Evolutionary conservation across 2,888 invertebrate genomes (phyloP).

Genomic region (Linnaemya vulpina): DNA sequence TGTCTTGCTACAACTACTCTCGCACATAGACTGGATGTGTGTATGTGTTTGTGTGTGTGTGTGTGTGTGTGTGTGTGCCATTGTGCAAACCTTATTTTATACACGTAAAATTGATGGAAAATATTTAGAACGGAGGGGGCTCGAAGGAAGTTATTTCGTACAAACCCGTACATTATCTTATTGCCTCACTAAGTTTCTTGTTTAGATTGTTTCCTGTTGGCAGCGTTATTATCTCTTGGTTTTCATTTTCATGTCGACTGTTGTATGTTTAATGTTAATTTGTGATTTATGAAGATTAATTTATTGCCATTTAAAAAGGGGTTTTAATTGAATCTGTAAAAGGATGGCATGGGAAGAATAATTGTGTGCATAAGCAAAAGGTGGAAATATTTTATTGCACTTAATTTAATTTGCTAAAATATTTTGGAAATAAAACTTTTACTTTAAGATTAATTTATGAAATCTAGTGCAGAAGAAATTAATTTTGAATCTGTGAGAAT

Average conservation of each 20-base stretch:
- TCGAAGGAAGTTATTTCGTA: neutral
- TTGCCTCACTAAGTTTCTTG: conserved; percentile 32
- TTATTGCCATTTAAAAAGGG: conserved; percentile 79
- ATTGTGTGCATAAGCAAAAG: conserved; percentile 43
- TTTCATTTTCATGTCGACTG: conserved; percentile 54
- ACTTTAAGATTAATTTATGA: neutral
- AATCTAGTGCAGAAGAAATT: neutral
- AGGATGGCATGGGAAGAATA: conserved; percentile 3
- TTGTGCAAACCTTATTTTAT: conserved; percentile 13
- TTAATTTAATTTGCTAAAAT: conserved; percentile 28
- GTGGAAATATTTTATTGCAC: conserved; percentile 42
- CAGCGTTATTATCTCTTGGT: conserved; percentile 52
- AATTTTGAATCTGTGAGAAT: neutral
- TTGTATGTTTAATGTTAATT: conserved; percentile 76
- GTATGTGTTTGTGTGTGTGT: neutral
- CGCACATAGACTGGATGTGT: neutral
- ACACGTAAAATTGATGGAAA: conserved; percentile 10
- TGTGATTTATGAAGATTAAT: conserved; percentile 82
- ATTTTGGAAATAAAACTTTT: neutral
- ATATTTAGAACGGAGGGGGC: neutral
- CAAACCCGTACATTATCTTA: conserved; percentile 1
- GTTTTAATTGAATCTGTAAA: conserved; percentile 69
- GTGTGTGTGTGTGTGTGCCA: neutral
- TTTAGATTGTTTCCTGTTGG: conserved; percentile 63
- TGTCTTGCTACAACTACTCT: conserved; percentile 21